These are phyloP conservation scores for Tauraco hartlaubi DNA, from an alignment of 2,797 vertebrate genomes.

Conservation along the genomic window DNA sequence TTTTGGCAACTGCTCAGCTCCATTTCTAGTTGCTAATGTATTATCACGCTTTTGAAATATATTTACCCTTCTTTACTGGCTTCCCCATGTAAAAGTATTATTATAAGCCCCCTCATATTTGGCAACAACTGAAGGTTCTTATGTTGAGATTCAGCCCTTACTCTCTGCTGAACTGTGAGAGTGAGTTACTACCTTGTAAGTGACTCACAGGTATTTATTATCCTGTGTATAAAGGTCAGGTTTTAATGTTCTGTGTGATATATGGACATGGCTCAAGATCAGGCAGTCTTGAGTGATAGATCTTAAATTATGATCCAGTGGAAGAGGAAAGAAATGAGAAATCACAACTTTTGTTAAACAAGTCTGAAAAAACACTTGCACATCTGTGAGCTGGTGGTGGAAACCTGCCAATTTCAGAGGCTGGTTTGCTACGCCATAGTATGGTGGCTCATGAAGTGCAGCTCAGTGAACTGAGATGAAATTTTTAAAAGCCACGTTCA, in stretches of 20 bases:
- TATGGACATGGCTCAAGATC: constrained; percentile 72
- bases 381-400: not conserved
- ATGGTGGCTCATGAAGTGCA: not conserved
- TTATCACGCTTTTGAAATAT: not conserved
- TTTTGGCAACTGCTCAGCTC: not conserved
- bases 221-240: constrained; percentile 76
- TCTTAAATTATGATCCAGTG: constrained; percentile 75
- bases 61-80: not conserved
- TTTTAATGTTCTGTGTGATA: constrained; percentile 80
- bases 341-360: constrained; percentile 53
- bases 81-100: constrained; percentile 35
- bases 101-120: constrained; percentile 8
- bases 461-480: not conserved
- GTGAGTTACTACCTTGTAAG: constrained; percentile 77
- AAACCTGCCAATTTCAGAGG: not conserved
- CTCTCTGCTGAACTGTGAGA: constrained; percentile 55
- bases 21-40: not conserved
- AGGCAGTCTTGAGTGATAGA: constrained; percentile 75
- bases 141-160: constrained; percentile 56
- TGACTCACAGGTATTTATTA: constrained; percentile 79
- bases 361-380: constrained; percentile 8
- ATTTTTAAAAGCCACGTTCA: not conserved
- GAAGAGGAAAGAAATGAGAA: constrained; percentile 68
- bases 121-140: constrained; percentile 35
- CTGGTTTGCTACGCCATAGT: not conserved